Percentiles rank a stretch among this genome's conserved stretches.
These are phyloP conservation scores for Pomacea canaliculata DNA, from an alignment of 2,888 invertebrate species.

Conservation along the genomic window DNA sequence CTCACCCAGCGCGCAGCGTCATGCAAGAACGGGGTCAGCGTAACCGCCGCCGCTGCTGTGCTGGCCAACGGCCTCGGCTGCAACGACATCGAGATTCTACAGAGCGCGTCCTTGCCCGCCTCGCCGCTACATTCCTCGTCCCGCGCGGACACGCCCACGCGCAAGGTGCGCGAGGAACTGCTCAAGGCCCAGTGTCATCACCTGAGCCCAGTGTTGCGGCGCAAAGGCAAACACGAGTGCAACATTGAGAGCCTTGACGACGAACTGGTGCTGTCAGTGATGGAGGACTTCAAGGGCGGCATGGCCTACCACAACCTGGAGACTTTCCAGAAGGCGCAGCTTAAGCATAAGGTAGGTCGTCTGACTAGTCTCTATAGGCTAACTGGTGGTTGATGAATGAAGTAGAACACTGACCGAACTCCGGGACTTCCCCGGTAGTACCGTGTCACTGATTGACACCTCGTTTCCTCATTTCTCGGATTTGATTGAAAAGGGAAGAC, in stretches of 20 bases:
- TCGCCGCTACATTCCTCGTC: slow-evolving; percentile 56
- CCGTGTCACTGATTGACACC: too few species aligned
- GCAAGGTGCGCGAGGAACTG: slow-evolving; percentile 52
- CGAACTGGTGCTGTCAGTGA: slow-evolving; percentile 33
- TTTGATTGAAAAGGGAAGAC: too few species aligned
- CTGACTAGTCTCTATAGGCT: not conserved
- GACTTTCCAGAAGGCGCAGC: slow-evolving; percentile 67
- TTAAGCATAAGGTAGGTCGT: slow-evolving; percentile 63
- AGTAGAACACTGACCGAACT: too few species aligned
- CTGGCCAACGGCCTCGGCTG: slow-evolving; percentile 9
- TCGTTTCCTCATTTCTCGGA: too few species aligned
- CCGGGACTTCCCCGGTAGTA: too few species aligned
- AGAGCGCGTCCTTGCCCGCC: slow-evolving; percentile 62
- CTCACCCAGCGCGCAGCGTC: not conserved
- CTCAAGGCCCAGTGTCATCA: slow-evolving; percentile 57
- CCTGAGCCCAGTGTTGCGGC: slow-evolving; percentile 58
- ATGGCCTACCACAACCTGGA: slow-evolving; percentile 64
- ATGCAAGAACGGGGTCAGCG: not conserved
- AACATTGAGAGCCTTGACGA: slow-evolving; percentile 53
- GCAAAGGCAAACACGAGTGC: slow-evolving; percentile 45
- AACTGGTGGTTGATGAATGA: not conserved
- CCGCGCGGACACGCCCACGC: slow-evolving; percentile 49
- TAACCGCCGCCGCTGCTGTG: not conserved
- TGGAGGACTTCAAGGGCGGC: slow-evolving; percentile 52
- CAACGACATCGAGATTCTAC: slow-evolving; percentile 45